phyloP scores from a whole-genome alignment of 2,888 invertebrate genomes.

The Bhutanitis thaidina region DNA sequence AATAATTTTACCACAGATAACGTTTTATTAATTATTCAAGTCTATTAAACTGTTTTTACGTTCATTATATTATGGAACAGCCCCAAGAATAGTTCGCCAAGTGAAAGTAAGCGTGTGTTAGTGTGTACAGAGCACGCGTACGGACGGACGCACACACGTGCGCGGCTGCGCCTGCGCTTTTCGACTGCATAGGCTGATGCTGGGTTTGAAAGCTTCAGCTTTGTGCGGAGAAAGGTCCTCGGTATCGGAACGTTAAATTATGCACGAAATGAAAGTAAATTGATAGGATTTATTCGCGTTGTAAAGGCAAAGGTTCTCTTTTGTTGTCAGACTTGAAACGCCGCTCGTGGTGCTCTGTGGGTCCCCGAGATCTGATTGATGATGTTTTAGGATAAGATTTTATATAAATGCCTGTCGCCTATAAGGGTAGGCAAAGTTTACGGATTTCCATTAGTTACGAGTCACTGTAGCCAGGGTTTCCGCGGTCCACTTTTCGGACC shows the following conservation, averaged over 20 bases:
- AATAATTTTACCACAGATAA: too few relatives aligned
- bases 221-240: slow-evolving; percentile 21
- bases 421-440: too few relatives aligned
- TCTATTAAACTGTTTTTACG: too few relatives aligned
- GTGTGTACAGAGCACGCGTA: slow-evolving; percentile 40
- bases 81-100: slow-evolving; percentile 67
- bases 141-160: slow-evolving; percentile 27
- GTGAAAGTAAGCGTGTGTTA: slow-evolving; percentile 70
- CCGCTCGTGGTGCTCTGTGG: too few relatives aligned
- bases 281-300: slow-evolving; percentile 16
- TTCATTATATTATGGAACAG: slow-evolving; percentile 29
- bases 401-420: too few relatives aligned
- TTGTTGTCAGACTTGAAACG: neutral
- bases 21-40: too few relatives aligned
- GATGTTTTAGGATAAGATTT: too few relatives aligned
- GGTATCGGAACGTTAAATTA: slow-evolving; percentile 12
- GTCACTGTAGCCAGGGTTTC: too few relatives aligned
- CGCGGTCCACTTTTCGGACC: too few relatives aligned
- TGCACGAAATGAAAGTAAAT: slow-evolving; percentile 20
- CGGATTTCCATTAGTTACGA: too few relatives aligned
- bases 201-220: slow-evolving; percentile 26
- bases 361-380: too few relatives aligned
- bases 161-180: slow-evolving; percentile 32
- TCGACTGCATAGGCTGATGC: slow-evolving; percentile 45
- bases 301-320: neutral